Conservation (phyloP, 1,140 invertebrate genomes). For the Diprion similis region DNA sequence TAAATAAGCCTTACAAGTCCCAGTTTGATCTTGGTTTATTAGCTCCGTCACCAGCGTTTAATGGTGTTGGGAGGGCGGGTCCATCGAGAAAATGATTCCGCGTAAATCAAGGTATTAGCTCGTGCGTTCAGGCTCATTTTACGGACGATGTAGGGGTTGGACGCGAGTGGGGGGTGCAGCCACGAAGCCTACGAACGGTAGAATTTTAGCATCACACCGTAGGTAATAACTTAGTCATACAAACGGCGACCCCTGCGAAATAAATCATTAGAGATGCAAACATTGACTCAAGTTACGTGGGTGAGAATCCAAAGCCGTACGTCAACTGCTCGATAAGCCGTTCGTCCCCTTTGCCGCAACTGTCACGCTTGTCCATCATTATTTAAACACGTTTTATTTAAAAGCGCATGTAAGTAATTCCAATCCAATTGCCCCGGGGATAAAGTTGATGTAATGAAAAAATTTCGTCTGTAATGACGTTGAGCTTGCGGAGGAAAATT, state of each 20-base stretch:
- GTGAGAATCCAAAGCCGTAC: not conserved
- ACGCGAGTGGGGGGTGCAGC: not conserved
- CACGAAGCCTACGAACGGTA: not conserved
- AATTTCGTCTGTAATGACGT: too few relatives aligned
- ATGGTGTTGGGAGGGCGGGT: not conserved
- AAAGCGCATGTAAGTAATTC: too few relatives aligned
- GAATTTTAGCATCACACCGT: not conserved
- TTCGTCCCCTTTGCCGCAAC: not conserved
- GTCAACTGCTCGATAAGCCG: conserved; percentile 3
- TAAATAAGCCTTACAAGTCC: not conserved
- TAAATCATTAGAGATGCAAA: conserved; percentile 15
- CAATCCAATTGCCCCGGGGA: too few relatives aligned
- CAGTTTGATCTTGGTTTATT: not conserved
- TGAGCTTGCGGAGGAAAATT: too few relatives aligned
- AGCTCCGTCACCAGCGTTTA: not conserved
- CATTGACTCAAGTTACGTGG: conserved; percentile 5
- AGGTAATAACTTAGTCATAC: conserved; percentile 12
- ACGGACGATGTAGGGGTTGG: not conserved
- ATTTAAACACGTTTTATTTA: not conserved
- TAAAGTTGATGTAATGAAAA: too few relatives aligned
- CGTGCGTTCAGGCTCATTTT: not conserved
- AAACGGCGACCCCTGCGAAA: not conserved
- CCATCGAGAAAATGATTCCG: not conserved
- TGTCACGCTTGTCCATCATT: not conserved
- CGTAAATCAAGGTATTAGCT: not conserved